A percentile compares a stretch with the other conserved stretches of the same genome.
Conservation (phyloP, 2,113 vertebrate species). For the Stictonetta naevosa region DNA sequence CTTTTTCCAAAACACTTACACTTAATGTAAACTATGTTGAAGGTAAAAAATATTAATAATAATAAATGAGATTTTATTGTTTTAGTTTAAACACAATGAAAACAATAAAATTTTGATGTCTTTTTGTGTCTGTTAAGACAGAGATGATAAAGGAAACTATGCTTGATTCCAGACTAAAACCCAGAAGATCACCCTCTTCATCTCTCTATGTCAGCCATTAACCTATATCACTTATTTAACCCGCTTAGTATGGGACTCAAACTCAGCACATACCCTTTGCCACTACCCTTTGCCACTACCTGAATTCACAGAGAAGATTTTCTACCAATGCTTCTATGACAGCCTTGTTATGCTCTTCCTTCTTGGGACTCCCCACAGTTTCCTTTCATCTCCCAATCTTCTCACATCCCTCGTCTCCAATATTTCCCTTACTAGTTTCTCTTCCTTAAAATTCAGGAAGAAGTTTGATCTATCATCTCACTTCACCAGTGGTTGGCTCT, state of each 20-base stretch:
- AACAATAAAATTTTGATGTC: neutral
- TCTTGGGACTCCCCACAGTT: neutral
- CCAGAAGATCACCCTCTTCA: neutral
- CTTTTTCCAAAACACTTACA: neutral
- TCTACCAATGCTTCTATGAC: neutral
- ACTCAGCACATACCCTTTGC: accelerated
- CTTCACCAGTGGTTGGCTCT: neutral
- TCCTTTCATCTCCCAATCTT: neutral
- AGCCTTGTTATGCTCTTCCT: neutral
- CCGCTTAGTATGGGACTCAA: neutral
- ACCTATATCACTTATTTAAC: accelerated
- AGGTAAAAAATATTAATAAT: neutral
- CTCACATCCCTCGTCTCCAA: neutral
- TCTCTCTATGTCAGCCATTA: neutral
- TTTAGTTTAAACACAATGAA: neutral
- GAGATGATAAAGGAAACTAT: neutral
- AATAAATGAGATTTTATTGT: neutral
- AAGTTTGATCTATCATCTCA: neutral
- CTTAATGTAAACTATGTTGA: neutral
- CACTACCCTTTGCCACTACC: neutral
- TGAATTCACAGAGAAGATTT: neutral
- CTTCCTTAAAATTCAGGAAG: neutral
- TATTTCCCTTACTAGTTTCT: neutral
- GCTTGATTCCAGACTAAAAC: neutral
- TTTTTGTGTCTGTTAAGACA: neutral